phyloP scores from a whole-genome alignment of 2,797 vertebrate genomes.

The Silurus lanzhouensis region DNA sequence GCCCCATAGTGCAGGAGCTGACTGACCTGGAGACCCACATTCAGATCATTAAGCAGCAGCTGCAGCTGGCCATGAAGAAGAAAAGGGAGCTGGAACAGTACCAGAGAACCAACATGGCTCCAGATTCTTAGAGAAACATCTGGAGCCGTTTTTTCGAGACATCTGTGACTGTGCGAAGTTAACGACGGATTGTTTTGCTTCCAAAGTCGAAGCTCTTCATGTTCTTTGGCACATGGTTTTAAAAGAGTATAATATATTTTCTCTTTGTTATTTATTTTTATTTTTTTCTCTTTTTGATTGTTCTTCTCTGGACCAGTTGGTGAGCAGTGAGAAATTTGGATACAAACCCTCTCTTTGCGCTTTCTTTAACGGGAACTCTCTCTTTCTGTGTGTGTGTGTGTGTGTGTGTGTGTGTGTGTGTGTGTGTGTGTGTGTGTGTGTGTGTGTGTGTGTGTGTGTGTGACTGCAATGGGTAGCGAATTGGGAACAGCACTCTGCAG shows the following conservation, averaged over 20 bases:
- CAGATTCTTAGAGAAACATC: slow-evolving; percentile 50
- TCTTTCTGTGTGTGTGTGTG: slow-evolving; percentile 3
- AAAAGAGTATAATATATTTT: slow-evolving; percentile 11
- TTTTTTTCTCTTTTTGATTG: slow-evolving; percentile 14
- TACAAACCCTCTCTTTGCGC: slow-evolving; percentile 29
- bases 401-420: slow-evolving; percentile 27
- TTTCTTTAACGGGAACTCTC: slow-evolving; percentile 39
- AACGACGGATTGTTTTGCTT: slow-evolving; percentile 38
- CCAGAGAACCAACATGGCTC: slow-evolving; percentile 69
- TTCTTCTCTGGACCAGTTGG: slow-evolving; percentile 8
- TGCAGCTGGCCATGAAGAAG: slow-evolving; percentile 89
- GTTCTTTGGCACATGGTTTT: slow-evolving; percentile 41
- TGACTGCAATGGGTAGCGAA: neutral
- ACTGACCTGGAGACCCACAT: slow-evolving; percentile 93
- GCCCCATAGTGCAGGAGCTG: slow-evolving; percentile 87
- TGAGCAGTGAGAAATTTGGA: slow-evolving; percentile 17
- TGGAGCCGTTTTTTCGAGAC: slow-evolving; percentile 49
- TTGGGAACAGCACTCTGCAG: slow-evolving; percentile 16
- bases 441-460: slow-evolving; percentile 25
- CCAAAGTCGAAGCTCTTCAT: slow-evolving; percentile 23
- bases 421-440: slow-evolving; percentile 6
- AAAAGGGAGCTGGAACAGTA: slow-evolving; percentile 92
- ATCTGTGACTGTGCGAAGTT: slow-evolving; percentile 26
- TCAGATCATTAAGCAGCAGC: slow-evolving; percentile 89
- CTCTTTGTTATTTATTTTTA: neutral